These are phyloP conservation scores for Nemopilema nomurai DNA, from an alignment of 30 jellyfish, hydroid and myxozoan species.

Conservation along the genomic window DNA sequence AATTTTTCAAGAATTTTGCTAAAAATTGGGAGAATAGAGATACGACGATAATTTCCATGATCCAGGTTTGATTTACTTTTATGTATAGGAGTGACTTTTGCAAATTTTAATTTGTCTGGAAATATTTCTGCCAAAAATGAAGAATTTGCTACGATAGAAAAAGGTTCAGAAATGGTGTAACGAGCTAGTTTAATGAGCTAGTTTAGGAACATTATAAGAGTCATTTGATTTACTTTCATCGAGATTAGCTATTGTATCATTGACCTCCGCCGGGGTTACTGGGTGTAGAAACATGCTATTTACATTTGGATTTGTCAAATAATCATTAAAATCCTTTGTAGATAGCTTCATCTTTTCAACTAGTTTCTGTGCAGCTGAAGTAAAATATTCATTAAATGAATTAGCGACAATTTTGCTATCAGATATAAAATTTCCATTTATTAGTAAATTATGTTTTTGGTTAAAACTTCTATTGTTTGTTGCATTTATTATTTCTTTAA, in stretches of 20 bases:
- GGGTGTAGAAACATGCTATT: conserved; percentile 11
- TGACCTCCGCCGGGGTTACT: neutral
- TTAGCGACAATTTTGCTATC: conserved; percentile 11
- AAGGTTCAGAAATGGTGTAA: neutral
- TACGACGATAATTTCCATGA: no score
- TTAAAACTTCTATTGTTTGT: neutral
- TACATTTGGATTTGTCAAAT: no score
- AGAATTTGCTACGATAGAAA: neutral
- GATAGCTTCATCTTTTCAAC: neutral
- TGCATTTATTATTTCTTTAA: no score
- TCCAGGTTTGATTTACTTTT: no score
- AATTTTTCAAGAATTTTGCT: no score
- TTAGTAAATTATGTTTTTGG: no score
- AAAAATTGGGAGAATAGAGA: no score
- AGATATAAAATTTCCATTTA: no score
- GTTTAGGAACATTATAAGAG: neutral
- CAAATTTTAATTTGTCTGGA: conserved; percentile 19
- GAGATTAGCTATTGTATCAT: neutral
- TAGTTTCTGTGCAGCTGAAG: neutral
- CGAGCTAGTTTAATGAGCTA: conserved; percentile 3
- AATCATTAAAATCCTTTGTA: no score
- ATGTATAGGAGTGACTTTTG: no score
- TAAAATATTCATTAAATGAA: neutral
- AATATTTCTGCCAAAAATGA: conserved; percentile 3
- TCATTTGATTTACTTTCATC: no score